Evolutionary conservation across 2,888 invertebrate genomes (phyloP), one percentile per base, ranked within the genome.

Genomic region (Boloria selene): DNA sequence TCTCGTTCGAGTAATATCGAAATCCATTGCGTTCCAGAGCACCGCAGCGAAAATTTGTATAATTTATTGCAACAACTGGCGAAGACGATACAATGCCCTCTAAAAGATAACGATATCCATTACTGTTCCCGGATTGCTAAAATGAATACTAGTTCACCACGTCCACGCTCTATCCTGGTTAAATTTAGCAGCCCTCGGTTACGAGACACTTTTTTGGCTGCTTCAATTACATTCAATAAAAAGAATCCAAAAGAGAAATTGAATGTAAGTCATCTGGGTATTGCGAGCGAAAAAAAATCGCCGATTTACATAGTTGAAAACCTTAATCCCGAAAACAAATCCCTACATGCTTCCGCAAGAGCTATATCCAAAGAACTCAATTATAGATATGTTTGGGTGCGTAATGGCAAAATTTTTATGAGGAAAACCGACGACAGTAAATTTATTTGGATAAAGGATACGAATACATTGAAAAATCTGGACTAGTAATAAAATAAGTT

Each of bases 321-420:
- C 50, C 63, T 76, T 3, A 69, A 72, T 1, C 74, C 75, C 0
- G 55, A 68, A 6, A 71, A 72, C 10, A 76, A 75, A 60, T 51
- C 67, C 3, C 60, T 78, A 6, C 75, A 76, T 58, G 78, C 78
- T 14, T 74, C 74, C 13, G 72, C 75, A 6, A 56, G 76, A 1
- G 56, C 14, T 7, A 70, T 65, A 44, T 73, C 74, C 4, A 74
- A 69, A 59, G 74, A 76, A 44, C 16, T 72, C 1, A 55, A 52
- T 1, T 76, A 74, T 44, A 73, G 72, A 58, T 76, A 71, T 53
- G 72, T 75, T 1, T 76, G 75, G 75, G 64, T 78, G 4, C 72
- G 75, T 1, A 72, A 74, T 54, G 77, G 76, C 0, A 22, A 22
- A 22, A 22, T 70, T 17, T 68, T 65, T 58, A 69, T 64, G 45